Evolutionary conservation across 2,113 vertebrate species (phyloP).

Genomic region (Speoplatyrhinus poulsoni): DNA sequence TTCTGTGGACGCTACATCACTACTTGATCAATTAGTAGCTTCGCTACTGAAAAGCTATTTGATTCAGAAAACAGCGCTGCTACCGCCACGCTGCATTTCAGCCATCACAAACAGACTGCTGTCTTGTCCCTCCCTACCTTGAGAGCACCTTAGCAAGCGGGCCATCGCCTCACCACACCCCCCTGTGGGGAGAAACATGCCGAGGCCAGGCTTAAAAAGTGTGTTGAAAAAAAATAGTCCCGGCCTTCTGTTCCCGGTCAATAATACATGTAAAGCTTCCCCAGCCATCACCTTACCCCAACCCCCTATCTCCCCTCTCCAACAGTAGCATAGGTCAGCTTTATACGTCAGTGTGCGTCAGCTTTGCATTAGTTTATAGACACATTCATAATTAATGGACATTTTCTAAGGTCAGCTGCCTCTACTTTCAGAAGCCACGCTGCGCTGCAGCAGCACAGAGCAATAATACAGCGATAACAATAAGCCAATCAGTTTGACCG

Average conservation of each 20-base stretch:
- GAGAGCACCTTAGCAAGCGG: slow-evolving; percentile 49
- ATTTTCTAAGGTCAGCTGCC: slow-evolving; percentile 58
- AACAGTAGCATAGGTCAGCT: slow-evolving; percentile 40
- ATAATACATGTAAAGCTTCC: slow-evolving; percentile 50
- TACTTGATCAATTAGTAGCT: no score
- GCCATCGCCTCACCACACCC: slow-evolving; percentile 34
- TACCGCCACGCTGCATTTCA: no score
- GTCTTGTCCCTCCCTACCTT: slow-evolving; percentile 27
- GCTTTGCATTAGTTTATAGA: slow-evolving; percentile 38
- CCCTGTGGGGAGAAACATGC: no score
- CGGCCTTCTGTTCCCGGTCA: slow-evolving; percentile 46
- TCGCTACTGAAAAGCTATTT: no score
- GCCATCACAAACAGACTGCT: slow-evolving; percentile 5
- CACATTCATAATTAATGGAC: slow-evolving; percentile 54
- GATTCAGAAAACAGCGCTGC: no score
- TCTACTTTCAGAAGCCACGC: slow-evolving; percentile 22
- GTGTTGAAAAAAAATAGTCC: slow-evolving; percentile 35
- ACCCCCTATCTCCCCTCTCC: slow-evolving; percentile 16
- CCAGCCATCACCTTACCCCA: not conserved
- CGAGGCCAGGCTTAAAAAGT: slow-evolving; percentile 41
- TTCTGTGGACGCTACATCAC: no score
- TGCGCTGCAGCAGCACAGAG: not conserved
- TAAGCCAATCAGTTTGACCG: slow-evolving; percentile 49
- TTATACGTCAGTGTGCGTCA: slow-evolving; percentile 35
- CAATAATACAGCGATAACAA: slow-evolving; percentile 20